A percentile compares a stretch with the other conserved stretches of the same genome.
Evolutionary conservation across 1,140 invertebrate genomes (phyloP).

Genomic region (Drosophila novamexicana): DNA sequence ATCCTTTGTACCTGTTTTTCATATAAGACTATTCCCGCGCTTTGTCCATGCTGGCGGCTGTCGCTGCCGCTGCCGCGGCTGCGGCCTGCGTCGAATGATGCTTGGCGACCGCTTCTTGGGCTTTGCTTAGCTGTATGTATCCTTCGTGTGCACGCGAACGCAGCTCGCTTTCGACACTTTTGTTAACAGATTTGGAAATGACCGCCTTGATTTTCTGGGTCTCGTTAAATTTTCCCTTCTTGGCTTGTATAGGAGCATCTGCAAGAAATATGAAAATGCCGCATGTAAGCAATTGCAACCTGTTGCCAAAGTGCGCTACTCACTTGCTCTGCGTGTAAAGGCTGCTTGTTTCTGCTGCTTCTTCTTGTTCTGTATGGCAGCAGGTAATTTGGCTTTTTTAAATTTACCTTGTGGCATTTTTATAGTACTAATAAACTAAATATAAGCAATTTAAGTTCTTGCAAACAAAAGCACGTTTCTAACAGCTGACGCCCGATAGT

Average conservation of each 20-base stretch:
- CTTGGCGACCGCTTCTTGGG: constrained; percentile 85
- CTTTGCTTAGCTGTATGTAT: constrained; percentile 85
- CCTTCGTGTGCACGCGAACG: constrained; percentile 85
- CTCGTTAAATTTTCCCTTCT: constrained; percentile 87
- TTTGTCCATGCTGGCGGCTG: constrained; percentile 52
- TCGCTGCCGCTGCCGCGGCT: constrained; percentile 59
- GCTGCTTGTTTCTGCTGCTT: constrained; percentile 84
- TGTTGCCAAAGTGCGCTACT: constrained; percentile 38
- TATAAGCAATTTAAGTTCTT: constrained; percentile 1
- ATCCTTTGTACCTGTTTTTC: background rate
- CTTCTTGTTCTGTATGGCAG: constrained; percentile 85
- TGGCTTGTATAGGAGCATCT: constrained; percentile 87
- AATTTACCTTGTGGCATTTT: constrained; percentile 87
- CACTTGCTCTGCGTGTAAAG: constrained; percentile 85
- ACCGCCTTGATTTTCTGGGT: constrained; percentile 87
- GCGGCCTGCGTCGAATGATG: constrained; percentile 67
- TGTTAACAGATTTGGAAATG: constrained; percentile 87
- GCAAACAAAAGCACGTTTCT: constrained; percentile 46
- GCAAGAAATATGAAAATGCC: background rate
- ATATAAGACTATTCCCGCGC: constrained; percentile 29
- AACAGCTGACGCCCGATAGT: constrained; percentile 25
- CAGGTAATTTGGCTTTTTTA: constrained; percentile 86
- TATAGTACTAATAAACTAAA: background rate
- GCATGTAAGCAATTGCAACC: constrained; percentile 4
- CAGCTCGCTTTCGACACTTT: constrained; percentile 87